A percentile compares a stretch with the other conserved stretches of the same genome.
These are phyloP conservation scores for Percopsis omiscomaycus DNA, from an alignment of 2,797 vertebrate species.

Conservation along the genomic window DNA sequence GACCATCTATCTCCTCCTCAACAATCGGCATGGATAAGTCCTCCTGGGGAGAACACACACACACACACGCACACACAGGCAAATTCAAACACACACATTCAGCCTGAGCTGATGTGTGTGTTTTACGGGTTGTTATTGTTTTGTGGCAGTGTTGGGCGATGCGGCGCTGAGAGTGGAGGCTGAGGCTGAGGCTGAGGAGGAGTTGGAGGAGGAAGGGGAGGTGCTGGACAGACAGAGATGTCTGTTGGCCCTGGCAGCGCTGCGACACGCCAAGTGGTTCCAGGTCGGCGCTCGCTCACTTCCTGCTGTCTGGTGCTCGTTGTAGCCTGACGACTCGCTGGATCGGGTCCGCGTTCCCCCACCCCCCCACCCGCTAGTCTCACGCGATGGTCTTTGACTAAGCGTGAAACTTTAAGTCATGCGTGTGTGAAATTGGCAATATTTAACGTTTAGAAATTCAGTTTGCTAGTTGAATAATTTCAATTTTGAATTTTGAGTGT, in stretches of 20 bases:
- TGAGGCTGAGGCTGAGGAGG: slow-evolving; percentile 90
- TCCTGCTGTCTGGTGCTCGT: slow-evolving; percentile 83
- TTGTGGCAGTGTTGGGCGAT: slow-evolving; percentile 94
- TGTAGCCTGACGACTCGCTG: slow-evolving; percentile 83
- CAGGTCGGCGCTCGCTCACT: slow-evolving; percentile 98
- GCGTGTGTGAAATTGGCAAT: too few relatives aligned
- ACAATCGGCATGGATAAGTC: slow-evolving; percentile 92
- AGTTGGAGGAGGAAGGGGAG: slow-evolving; percentile 88
- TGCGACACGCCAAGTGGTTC: slow-evolving; percentile 99
- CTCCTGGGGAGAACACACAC: slow-evolving; percentile 76
- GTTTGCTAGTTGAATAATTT: too few relatives aligned
- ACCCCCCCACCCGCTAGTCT: too few relatives aligned
- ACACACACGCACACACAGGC: slow-evolving; percentile 1
- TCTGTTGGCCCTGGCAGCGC: slow-evolving; percentile 99
- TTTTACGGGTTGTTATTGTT: slow-evolving; percentile 86
- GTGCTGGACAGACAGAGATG: slow-evolving; percentile 99
- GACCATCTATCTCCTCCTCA: slow-evolving; percentile 95
- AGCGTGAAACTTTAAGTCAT: too few relatives aligned
- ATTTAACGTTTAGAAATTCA: too few relatives aligned
- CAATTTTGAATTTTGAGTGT: too few relatives aligned
- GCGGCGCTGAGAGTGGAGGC: slow-evolving; percentile 89
- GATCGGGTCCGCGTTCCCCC: slow-evolving; percentile 12
- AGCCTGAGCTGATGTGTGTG: slow-evolving; percentile 79
- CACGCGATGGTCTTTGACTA: too few relatives aligned
- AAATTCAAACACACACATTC: slow-evolving; percentile 67